Conservation (phyloP, 2,797 vertebrate genomes). For the Acipenser ruthenus region DNA sequence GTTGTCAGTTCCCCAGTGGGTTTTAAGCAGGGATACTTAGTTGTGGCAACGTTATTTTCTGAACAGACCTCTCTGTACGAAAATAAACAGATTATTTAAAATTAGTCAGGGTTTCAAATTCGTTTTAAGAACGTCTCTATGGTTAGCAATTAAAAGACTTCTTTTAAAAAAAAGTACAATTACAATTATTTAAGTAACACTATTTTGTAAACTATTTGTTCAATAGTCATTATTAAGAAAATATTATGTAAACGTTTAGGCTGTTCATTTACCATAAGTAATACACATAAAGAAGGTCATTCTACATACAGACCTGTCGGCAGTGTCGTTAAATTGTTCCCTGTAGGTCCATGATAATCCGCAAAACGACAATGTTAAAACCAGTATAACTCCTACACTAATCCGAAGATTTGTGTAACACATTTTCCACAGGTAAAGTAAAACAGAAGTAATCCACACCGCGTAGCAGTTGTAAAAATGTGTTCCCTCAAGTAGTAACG, state of each 20-base stretch:
- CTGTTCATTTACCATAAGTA: background rate
- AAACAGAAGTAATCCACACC: conserved; percentile 17
- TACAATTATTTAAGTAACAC: background rate
- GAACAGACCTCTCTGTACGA: conserved; percentile 73
- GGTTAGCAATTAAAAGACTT: background rate
- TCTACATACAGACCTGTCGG: conserved; percentile 29
- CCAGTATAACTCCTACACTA: conserved; percentile 46
- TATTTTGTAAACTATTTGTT: background rate
- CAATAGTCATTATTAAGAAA: background rate
- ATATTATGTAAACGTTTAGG: background rate
- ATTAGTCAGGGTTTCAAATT: background rate
- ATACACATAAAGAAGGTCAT: background rate
- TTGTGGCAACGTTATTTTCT: conserved; percentile 80
- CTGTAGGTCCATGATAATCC: conserved; percentile 79
- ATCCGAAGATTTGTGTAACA: conserved; percentile 30
- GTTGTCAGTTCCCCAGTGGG: conserved; percentile 78
- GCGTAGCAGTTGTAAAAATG: background rate
- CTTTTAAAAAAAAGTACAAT: background rate
- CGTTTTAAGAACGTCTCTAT: background rate
- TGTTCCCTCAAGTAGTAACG: background rate
- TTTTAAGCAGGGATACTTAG: conserved; percentile 82
- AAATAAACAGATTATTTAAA: background rate
- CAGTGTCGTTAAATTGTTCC: conserved; percentile 65
- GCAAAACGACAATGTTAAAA: conserved; percentile 49
- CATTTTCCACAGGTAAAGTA: conserved; percentile 41